Evolutionary conservation across 2,113 vertebrate genomes (phyloP).

Genomic region (Lanius collurio): DNA sequence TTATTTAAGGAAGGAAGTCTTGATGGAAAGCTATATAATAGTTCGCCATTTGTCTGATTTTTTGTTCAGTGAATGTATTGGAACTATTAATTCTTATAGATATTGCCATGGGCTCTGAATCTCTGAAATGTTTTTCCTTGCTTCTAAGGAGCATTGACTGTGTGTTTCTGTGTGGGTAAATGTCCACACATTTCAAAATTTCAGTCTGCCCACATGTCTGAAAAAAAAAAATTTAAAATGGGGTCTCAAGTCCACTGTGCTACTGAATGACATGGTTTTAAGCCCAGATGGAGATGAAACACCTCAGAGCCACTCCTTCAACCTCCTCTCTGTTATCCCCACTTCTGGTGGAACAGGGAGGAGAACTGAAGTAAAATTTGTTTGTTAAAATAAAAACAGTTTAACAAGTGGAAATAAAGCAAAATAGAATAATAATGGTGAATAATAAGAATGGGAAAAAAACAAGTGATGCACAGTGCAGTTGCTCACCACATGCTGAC

Average conservation of each 20-base stretch:
- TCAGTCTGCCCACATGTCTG: background rate
- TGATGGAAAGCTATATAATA: background rate
- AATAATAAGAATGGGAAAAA: background rate
- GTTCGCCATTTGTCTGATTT: background rate
- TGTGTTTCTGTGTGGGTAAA: background rate
- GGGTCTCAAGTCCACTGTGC: background rate
- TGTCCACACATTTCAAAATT: background rate
- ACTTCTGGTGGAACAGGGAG: background rate
- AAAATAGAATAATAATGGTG: background rate
- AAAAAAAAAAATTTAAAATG: background rate
- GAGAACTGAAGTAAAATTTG: background rate
- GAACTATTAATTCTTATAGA: background rate
- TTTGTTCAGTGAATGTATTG: background rate
- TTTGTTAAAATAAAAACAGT: background rate
- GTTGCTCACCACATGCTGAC: background rate
- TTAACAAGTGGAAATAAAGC: background rate
- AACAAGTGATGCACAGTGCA: background rate
- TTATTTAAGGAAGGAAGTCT: background rate
- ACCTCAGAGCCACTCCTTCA: accelerated
- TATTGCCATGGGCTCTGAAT: background rate
- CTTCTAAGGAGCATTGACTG: background rate
- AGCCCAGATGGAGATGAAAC: background rate
- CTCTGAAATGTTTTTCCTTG: background rate
- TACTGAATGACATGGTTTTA: background rate
- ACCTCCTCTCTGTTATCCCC: background rate